Conservation (phyloP, 2,888 invertebrate genomes). For the Choristoneura rosaceana region DNA sequence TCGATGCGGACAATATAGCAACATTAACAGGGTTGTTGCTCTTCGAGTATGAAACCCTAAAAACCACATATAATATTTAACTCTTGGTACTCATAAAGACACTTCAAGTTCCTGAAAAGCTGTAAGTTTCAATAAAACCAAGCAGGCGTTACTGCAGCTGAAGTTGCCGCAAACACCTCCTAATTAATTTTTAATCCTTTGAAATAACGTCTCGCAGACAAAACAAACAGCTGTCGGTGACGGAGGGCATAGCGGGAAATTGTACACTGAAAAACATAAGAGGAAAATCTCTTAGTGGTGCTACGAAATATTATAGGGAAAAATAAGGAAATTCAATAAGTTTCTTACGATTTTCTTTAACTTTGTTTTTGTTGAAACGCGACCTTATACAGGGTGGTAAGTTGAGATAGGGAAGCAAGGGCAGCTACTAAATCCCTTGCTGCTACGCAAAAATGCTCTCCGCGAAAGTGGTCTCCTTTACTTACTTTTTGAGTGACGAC, state of each 20-base stretch:
- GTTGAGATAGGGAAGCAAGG: no score
- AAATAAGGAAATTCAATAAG: no score
- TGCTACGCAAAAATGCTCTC: no score
- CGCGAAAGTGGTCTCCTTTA: no score
- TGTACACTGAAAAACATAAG: not conserved
- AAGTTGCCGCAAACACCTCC: slow-evolving; percentile 24
- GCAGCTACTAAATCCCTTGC: no score
- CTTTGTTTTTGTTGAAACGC: no score
- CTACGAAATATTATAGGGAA: not conserved
- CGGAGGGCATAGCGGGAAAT: not conserved
- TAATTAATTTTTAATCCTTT: slow-evolving; percentile 39
- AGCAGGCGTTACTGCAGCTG: slow-evolving; percentile 1
- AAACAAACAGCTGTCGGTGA: slow-evolving; percentile 14
- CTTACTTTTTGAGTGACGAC: no score
- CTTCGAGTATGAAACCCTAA: no score
- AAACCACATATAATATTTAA: not conserved
- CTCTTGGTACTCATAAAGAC: not conserved
- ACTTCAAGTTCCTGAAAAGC: slow-evolving; percentile 13
- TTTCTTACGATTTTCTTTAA: no score
- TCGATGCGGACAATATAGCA: no score
- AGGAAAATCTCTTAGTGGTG: not conserved
- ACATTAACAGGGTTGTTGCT: no score
- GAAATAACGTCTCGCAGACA: slow-evolving; percentile 22
- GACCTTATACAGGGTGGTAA: no score
- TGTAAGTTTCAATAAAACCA: slow-evolving; percentile 1